phyloP scores from a whole-genome alignment of 2,888 invertebrate species.

The Cephus pulcher region DNA sequence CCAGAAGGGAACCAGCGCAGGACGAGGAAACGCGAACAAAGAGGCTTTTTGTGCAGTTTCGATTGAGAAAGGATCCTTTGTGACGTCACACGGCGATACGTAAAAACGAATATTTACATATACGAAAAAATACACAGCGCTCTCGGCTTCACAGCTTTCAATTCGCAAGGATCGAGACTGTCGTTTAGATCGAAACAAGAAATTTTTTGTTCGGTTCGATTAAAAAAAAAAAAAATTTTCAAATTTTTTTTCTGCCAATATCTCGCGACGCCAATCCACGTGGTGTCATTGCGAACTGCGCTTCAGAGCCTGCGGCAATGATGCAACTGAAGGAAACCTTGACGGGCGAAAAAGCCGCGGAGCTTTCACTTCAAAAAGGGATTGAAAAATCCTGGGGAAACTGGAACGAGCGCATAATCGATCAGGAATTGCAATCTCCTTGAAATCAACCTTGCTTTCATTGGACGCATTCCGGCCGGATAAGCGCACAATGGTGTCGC shows the following conservation, averaged over 20 bases:
- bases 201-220: background rate
- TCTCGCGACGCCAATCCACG: background rate
- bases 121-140: background rate
- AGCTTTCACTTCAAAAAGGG: conserved; percentile 25
- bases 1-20: background rate
- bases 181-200: background rate
- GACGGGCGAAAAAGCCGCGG: background rate
- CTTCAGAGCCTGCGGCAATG: background rate
- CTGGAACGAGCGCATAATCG: conserved; percentile 49
- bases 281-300: background rate
- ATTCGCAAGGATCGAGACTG: background rate
- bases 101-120: background rate
- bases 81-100: background rate
- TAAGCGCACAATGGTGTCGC: conserved; percentile 33
- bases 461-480: conserved; percentile 54
- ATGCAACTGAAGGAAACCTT: background rate
- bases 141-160: background rate
- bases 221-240: background rate
- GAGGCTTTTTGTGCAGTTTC: background rate
- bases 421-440: conserved; percentile 57
- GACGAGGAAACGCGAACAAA: background rate
- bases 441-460: conserved; percentile 62
- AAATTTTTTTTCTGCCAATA: background rate
- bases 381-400: conserved; percentile 32
- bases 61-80: background rate